Evolutionary conservation across 2,888 invertebrate genomes (phyloP), one percentile per base, ranked within the genome.

Genomic region (Meganola albula): DNA sequence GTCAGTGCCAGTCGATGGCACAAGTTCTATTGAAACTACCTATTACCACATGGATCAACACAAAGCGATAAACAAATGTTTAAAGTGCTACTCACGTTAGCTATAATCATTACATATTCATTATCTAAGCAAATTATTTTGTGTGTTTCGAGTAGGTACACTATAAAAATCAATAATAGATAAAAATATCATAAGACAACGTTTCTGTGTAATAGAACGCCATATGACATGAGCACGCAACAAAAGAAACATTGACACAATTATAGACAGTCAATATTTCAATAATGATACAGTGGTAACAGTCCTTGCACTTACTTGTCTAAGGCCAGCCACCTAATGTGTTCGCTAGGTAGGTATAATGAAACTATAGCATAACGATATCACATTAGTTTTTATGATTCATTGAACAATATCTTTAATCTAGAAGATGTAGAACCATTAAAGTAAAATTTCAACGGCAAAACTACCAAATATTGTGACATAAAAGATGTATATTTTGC

Each of bases 271-370:
- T 28, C 37, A 34, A 38, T 44, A 44, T 47, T 54, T 45, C 27
- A 49, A 49, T 47, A 53, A 46, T 40, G 43, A 39, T 40, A 34
- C 44, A 51, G 50, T 33, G 45, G 52, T 54, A 54, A 60, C 58
- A 67, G 53, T 63, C 68, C 66, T 67, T 63, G 66, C 63, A 54
- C 54, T 34, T 47, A 48, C 34, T 49, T 24, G 46, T 37, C 53
- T 51, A 50, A 66, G 66, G 68, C 61, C 54, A 59, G 64, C 67
- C 53, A 58, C 61, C 62, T 53, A n/a, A 53, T 54, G 45, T 48
- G 43, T 47, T 46, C 56, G 48, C 51, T 48, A n/a, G n/a, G n/a
- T n/a, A n/a, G n/a, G n/a, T n/a, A n/a, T n/a, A n/a, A n/a, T n/a
- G n/a, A n/a, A n/a, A n/a, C n/a, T n/a, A n/a, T 49, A 49, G 44